Conservation (phyloP, 1,140 invertebrate genomes). For the Daktulosphaira vitifoliae region DNA sequence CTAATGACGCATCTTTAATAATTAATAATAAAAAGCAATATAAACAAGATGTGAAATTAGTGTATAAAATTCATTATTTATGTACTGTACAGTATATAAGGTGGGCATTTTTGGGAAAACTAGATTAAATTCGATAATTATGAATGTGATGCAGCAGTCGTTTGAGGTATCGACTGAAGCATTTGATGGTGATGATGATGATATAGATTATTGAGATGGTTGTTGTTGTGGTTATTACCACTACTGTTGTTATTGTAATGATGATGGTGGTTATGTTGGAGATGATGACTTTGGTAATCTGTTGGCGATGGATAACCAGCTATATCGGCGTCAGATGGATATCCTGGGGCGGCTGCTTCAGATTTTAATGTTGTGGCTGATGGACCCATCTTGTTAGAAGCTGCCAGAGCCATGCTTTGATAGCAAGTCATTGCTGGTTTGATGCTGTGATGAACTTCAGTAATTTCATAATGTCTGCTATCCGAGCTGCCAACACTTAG, state of each 20-base stretch:
- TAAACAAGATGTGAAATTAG: no score
- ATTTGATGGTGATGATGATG: conserved; percentile 23
- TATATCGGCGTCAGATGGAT: not conserved
- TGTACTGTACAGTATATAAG: no score
- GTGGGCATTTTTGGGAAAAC: no score
- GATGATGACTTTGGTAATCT: not conserved
- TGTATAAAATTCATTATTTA: no score
- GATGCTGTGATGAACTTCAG: not conserved
- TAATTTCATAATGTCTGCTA: conserved; percentile 18
- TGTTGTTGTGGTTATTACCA: not conserved
- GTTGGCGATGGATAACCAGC: conserved; percentile 6
- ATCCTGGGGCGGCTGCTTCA: not conserved
- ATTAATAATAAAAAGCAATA: no score
- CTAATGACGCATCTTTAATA: no score
- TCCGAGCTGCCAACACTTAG: conserved; percentile 9
- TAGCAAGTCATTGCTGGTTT: not conserved
- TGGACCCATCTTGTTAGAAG: not conserved
- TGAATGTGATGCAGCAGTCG: conserved; percentile 12
- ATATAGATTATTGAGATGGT: conserved; percentile 13
- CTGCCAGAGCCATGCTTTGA: not conserved
- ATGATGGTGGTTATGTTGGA: conserved; percentile 5
- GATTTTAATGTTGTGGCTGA: not conserved
- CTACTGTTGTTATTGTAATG: conserved; percentile 2
- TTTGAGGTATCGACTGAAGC: conserved; percentile 10
- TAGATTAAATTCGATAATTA: conserved; percentile 4